Evolutionary conservation across 2,113 vertebrate species (phyloP), one percentile per base, ranked within the genome.

Genomic region (Fulmarus glacialis): DNA sequence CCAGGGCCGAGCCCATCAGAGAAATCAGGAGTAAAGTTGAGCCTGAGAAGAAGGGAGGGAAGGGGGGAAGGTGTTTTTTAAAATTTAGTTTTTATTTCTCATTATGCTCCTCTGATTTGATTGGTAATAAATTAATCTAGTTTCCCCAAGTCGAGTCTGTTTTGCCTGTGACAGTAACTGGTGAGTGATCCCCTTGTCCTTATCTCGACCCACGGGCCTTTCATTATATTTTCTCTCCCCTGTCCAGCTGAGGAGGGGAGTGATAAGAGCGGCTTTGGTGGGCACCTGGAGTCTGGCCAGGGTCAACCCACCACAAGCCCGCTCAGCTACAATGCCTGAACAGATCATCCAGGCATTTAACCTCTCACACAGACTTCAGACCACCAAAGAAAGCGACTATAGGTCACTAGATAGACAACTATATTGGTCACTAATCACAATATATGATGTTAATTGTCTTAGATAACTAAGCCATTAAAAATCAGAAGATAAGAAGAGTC

Each of bases 81-180:
- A 36, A n/a, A 24, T 59, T 59, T 59, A 13, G 55, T 10, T 59
- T 59, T 59, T 36, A 59, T 59, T 59, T 59, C 58, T 59, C 9
- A n/a, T 24, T 24, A 59, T 4, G 22, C 22, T 59, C 16, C 9
- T 36, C 34, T 59, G 34, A 59, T 36, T 59, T n/a, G 13, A n/a
- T 23, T 59, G 14, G 6, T 15, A 59, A 36, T n/a, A 23, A 23
- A 24, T 59, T 23, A 59, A 59, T 24, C 9, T 59, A n/a, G 36
- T 23, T 59, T 59, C 34, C 34, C 58, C 14, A 7, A n/a, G 58
- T 59, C 2, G 9, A 59, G 58, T 36, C n/a, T 36, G 58, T 59
- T 59, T 59, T n/a, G n/a, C 34, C 34, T 2, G 1, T 59, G 21
- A n/a, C 1, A 2, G 34, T 36, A 59, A 59, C 2, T 59, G 34